phyloP scores from a whole-genome alignment of 64 coral and sea anemone species.

The Pocillopora verrucosa region DNA sequence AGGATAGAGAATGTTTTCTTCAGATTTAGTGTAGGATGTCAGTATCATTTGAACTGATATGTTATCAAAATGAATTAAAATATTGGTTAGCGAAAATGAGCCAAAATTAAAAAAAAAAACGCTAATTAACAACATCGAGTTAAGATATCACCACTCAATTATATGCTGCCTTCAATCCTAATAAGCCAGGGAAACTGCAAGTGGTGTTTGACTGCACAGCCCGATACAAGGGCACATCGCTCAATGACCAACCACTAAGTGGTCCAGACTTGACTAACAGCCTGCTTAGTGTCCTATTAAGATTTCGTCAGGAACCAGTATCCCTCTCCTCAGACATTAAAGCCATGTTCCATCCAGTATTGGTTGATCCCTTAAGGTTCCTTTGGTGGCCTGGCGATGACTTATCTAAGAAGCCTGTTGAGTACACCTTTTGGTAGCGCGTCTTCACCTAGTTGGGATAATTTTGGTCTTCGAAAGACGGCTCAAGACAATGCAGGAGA shows the following conservation, averaged over 20 bases:
- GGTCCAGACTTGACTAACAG: constrained; percentile 54
- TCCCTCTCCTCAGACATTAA: background rate
- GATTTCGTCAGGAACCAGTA: background rate
- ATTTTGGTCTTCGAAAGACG: background rate
- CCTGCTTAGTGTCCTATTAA: background rate
- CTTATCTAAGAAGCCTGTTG: constrained; percentile 23
- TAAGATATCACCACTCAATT: too few relatives aligned
- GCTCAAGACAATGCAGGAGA: background rate
- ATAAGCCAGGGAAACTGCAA: constrained; percentile 13
- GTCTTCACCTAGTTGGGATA: background rate
- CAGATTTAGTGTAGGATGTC: too few relatives aligned
- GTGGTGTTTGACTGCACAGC: too few relatives aligned
- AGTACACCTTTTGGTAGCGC: constrained; percentile 22
- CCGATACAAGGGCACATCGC: background rate
- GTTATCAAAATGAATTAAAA: too few relatives aligned
- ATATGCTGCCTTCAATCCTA: too few relatives aligned
- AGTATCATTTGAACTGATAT: too few relatives aligned
- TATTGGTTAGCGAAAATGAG: too few relatives aligned
- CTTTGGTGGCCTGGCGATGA: constrained; percentile 1
- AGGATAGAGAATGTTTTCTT: too few relatives aligned
- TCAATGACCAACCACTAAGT: constrained; percentile 38
- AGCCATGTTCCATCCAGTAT: background rate
- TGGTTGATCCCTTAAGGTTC: background rate
- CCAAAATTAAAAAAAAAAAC: too few relatives aligned
- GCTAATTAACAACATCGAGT: too few relatives aligned